These are phyloP conservation scores for Planiliza haematocheilus DNA, from an alignment of 2,113 vertebrate genomes.

Conservation along the genomic window DNA sequence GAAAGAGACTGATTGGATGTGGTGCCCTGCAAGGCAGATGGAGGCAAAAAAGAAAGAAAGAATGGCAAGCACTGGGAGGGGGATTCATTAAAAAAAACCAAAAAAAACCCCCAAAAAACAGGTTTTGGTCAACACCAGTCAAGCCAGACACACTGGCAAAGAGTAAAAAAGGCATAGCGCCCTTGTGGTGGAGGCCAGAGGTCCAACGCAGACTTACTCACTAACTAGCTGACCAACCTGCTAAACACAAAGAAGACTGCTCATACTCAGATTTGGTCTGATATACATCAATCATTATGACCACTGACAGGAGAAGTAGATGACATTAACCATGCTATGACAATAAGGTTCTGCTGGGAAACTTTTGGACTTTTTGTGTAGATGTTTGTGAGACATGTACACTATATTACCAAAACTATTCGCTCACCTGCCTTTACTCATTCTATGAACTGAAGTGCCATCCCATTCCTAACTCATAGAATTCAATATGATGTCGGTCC, in stretches of 20 bases:
- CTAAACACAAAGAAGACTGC: slow-evolving; percentile 35
- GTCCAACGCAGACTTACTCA: slow-evolving; percentile 53
- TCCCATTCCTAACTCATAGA: no score
- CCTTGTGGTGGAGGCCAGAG: slow-evolving; percentile 28
- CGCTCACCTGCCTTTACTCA: no score
- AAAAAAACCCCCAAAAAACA: no score
- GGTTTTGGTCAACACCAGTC: slow-evolving; percentile 49
- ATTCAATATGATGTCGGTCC: no score
- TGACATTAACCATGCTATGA: no score
- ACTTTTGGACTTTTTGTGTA: no score
- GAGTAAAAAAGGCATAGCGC: slow-evolving; percentile 12
- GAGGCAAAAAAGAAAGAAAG: slow-evolving; percentile 2
- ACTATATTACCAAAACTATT: no score
- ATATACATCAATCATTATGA: slow-evolving; percentile 32
- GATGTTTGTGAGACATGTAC: no score
- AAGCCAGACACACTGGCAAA: slow-evolving; percentile 25
- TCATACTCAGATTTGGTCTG: slow-evolving; percentile 36
- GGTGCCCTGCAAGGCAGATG: slow-evolving; percentile 39
- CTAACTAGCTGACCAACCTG: slow-evolving; percentile 51
- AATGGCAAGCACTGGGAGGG: slow-evolving; percentile 19
- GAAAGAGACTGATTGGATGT: slow-evolving; percentile 54
- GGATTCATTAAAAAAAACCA: slow-evolving; percentile 22
- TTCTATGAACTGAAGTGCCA: no score
- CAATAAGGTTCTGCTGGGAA: no score
- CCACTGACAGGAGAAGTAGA: no score